Conservation (phyloP, 2,797 vertebrate genomes). For the Sorex maritimensis region DNA sequence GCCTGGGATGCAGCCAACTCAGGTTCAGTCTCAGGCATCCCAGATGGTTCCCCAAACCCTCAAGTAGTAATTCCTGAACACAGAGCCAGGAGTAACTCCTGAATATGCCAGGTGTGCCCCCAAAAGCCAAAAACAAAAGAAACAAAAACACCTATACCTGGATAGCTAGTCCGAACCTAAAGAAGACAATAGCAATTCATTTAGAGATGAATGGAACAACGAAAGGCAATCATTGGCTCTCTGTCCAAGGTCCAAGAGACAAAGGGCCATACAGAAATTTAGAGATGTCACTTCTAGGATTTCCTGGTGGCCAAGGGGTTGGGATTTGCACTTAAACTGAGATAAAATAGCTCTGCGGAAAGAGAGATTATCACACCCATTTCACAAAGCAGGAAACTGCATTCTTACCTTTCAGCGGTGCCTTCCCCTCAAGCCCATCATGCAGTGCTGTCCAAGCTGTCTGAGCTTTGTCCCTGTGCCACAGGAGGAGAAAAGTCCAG, state of each 20-base stretch:
- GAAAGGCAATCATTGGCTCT: slow-evolving; percentile 6
- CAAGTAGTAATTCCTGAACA: too few species aligned
- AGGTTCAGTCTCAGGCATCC: too few species aligned
- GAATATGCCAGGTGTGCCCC: too few species aligned
- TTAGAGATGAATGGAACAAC: slow-evolving; percentile 7
- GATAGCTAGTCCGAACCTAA: not conserved
- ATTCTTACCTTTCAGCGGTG: not conserved
- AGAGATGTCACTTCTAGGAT: not conserved
- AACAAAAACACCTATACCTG: not conserved
- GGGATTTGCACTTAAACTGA: slow-evolving; percentile 15
- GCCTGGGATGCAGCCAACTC: too few species aligned
- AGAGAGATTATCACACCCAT: not conserved
- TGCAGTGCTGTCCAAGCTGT: not conserved
- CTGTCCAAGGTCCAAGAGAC: not conserved
- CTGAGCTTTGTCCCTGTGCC: slow-evolving; percentile 9
- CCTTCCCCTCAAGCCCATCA: not conserved
- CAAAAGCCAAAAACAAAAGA: too few species aligned
- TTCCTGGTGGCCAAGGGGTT: not conserved
- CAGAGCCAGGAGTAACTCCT: too few species aligned
- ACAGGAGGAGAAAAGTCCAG: slow-evolving; percentile 1
- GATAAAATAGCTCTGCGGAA: not conserved
- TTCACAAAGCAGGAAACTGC: slow-evolving; percentile 39
- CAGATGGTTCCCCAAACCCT: too few species aligned
- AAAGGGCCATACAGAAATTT: slow-evolving; percentile 3
- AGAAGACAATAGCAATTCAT: not conserved